Percentiles rank a stretch among this genome's conserved stretches.
Evolutionary conservation across 2,888 invertebrate species (phyloP).

Genomic region (Choristoneura rosaceana): DNA sequence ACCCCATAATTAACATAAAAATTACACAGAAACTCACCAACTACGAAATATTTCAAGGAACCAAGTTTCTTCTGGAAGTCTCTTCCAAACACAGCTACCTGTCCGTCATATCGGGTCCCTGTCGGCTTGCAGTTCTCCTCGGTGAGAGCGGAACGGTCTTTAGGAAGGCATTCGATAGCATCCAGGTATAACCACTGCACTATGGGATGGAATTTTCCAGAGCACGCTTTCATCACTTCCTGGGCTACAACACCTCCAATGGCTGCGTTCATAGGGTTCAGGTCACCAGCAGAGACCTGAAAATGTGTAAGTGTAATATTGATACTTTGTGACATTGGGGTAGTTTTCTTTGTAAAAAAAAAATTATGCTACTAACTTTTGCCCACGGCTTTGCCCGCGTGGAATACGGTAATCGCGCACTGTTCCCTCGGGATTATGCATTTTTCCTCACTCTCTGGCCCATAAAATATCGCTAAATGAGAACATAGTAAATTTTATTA

Average conservation of each 20-base stretch:
- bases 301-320: constrained; percentile 2
- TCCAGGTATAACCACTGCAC: constrained; percentile 98
- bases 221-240: constrained; percentile 99
- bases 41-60: constrained; percentile 92
- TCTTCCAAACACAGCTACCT: constrained; percentile 96
- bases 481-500: constrained; percentile 46
- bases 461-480: too few species aligned
- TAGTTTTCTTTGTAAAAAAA: too few species aligned
- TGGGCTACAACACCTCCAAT: constrained; percentile 99
- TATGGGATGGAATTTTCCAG: constrained; percentile 97
- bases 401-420: too few species aligned
- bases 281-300: constrained; percentile 89
- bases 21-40: constrained; percentile 67
- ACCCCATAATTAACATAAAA: too few species aligned
- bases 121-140: constrained; percentile 91
- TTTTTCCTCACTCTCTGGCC: too few species aligned
- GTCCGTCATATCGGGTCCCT: constrained; percentile 93
- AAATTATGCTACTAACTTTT: too few species aligned
- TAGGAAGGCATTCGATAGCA: constrained; percentile 96
- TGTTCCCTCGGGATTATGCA: too few species aligned
- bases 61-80: constrained; percentile 95
- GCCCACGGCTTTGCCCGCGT: too few species aligned
- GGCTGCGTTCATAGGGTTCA: constrained; percentile 96
- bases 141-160: constrained; percentile 86
- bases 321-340: not conserved